Conservation (phyloP, 2,113 vertebrate species). For the Sebastes schlegelii region DNA sequence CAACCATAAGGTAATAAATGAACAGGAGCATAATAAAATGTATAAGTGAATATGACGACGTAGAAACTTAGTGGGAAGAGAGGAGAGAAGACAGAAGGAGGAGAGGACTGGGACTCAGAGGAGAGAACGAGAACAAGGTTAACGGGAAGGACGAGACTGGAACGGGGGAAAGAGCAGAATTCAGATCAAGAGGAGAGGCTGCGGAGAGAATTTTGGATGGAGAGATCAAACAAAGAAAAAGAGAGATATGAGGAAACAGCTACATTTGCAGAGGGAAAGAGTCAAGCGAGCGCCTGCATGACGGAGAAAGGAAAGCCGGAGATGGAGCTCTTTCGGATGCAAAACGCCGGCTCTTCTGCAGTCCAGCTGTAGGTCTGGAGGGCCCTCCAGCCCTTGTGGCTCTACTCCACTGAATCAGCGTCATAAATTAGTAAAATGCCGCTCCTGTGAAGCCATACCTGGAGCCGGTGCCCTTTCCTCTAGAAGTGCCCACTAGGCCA, state of each 20-base stretch:
- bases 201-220: slow-evolving; percentile 14
- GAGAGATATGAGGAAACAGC: background rate
- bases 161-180: slow-evolving; percentile 64
- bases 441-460: slow-evolving; percentile 42
- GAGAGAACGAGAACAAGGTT: slow-evolving; percentile 72
- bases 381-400: slow-evolving; percentile 50
- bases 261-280: slow-evolving; percentile 6
- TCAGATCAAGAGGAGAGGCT: slow-evolving; percentile 49
- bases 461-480: slow-evolving; percentile 21
- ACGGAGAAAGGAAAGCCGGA: slow-evolving; percentile 7
- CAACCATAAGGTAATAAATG: background rate
- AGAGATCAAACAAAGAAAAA: slow-evolving; percentile 18
- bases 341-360: slow-evolving; percentile 55
- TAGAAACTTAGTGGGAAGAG: background rate
- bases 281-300: slow-evolving; percentile 7
- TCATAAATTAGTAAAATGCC: slow-evolving; percentile 63
- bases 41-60: background rate
- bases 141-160: slow-evolving; percentile 62
- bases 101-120: slow-evolving; percentile 31
- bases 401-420: slow-evolving; percentile 54
- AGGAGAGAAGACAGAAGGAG: slow-evolving; percentile 1
- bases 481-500: background rate
- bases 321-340: slow-evolving; percentile 60
- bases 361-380: slow-evolving; percentile 70
- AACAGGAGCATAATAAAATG: background rate